phyloP scores from a whole-genome alignment of 2,113 vertebrate genomes.

The Neodon shergylaensis region DNA sequence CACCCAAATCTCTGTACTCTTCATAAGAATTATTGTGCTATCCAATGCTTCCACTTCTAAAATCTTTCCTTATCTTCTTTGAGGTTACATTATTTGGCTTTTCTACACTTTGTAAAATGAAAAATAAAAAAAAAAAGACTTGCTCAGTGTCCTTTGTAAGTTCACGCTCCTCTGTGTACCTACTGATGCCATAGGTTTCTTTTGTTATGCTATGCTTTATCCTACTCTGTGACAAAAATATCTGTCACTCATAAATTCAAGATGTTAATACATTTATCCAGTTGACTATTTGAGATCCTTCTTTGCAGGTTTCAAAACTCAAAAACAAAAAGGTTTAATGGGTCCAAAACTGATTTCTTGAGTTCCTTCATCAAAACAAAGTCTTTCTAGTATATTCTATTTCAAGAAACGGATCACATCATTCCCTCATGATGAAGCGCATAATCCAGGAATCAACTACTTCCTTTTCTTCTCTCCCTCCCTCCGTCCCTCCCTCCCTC shows the following conservation, averaged over 20 bases:
- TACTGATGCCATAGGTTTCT: neutral
- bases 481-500: no score
- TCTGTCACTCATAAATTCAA: neutral
- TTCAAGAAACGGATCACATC: slow-evolving; percentile 35
- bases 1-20: neutral
- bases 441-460: neutral
- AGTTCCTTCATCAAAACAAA: slow-evolving; percentile 4
- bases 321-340: slow-evolving; percentile 26
- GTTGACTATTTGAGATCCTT: neutral
- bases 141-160: neutral
- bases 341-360: slow-evolving; percentile 2
- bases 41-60: neutral
- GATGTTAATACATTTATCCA: neutral
- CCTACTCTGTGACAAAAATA: neutral
- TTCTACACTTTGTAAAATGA: neutral
- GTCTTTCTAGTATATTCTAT: neutral
- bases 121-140: neutral
- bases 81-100: neutral
- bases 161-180: neutral
- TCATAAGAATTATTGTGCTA: neutral
- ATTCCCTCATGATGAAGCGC: neutral
- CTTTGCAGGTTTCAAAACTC: neutral
- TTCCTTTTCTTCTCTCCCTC: neutral
- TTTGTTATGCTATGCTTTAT: neutral
- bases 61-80: neutral